These are phyloP conservation scores for Drosophila willistoni DNA, from an alignment of 1,140 invertebrate genomes.

Conservation along the genomic window DNA sequence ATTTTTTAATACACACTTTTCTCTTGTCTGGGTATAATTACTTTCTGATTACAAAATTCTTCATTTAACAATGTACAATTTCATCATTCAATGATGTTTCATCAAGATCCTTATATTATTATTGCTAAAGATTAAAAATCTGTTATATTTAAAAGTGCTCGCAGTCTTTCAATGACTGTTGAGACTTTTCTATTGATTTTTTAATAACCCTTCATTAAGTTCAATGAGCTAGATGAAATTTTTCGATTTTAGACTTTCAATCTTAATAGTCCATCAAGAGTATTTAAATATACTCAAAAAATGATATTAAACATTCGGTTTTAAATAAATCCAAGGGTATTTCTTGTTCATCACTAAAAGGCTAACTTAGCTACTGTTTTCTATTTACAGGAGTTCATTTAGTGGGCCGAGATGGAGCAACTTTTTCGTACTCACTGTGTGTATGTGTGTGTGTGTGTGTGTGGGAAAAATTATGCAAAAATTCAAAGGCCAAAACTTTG, in stretches of 20 bases:
- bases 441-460: background rate
- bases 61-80: background rate
- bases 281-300: too few species aligned
- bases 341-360: background rate
- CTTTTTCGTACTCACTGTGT: slow-evolving; percentile 9
- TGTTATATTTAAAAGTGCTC: too few species aligned
- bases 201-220: too few species aligned
- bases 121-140: too few species aligned
- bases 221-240: too few species aligned
- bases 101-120: too few species aligned
- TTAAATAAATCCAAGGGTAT: background rate
- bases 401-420: background rate
- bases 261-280: too few species aligned
- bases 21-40: slow-evolving; percentile 15
- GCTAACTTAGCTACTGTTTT: background rate
- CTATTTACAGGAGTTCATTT: slow-evolving; percentile 12
- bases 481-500: slow-evolving; percentile 60
- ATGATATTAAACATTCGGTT: too few species aligned
- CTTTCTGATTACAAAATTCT: slow-evolving; percentile 5
- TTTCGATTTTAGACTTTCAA: too few species aligned
- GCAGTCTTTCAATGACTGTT: too few species aligned
- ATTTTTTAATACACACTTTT: slow-evolving; percentile 12
- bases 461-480: slow-evolving; percentile 13
- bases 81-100: too few species aligned
- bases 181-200: too few species aligned